Base-by-base conservation (phyloP, 2,113 vertebrate genomes). In the Bos indicus region DNA sequence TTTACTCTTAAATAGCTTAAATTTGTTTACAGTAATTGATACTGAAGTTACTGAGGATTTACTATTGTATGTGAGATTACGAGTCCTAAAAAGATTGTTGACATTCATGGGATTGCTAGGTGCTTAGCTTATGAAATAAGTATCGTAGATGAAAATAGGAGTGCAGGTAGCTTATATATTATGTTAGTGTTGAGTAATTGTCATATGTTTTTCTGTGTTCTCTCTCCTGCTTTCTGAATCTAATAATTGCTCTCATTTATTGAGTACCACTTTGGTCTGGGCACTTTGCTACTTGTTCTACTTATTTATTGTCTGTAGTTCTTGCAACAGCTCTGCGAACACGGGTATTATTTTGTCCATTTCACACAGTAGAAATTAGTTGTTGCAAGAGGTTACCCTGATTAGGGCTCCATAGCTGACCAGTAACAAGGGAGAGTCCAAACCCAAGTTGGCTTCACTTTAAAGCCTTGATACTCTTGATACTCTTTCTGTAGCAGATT, bases 61-160 rank as follows among this genome's bases (percentile, higher is more conserved):
- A 25, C 43, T 51, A 0, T 64, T 60, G 46, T 36, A 0, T 33
- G 16, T 60, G 23, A 46, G 30, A 23, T 36, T 25, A 4, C 23
- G 23, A 2, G 14, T 51, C 17, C 21, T 43, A 2, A 28, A 17
- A 19, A 62, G 28, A 0, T 96, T 83, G 74, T 93, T 52, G 64
- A 86, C 10, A 36, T 95, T 33, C 92, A 23, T 2, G 4, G 83
- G 15, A 82, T 7, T 87, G n/a, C 48, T 64, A 14, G 21, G 28
- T 88, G 43, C 52, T 96, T 93, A 54, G 84, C 59, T 95, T 90
- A 17, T 6, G 54, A 85, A 83, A 36, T 64, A 67, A 36, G 12
- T 88, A 84, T 96, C 88, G 89, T 86, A 96, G 87, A 88, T 56
- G 87, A 97, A 97, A 98, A 95, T 17, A 48, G 90, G 95, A 59